Evolutionary conservation across 2,113 vertebrate genomes (phyloP).

Genomic region (Cyphomyrus plagiostoma): DNA sequence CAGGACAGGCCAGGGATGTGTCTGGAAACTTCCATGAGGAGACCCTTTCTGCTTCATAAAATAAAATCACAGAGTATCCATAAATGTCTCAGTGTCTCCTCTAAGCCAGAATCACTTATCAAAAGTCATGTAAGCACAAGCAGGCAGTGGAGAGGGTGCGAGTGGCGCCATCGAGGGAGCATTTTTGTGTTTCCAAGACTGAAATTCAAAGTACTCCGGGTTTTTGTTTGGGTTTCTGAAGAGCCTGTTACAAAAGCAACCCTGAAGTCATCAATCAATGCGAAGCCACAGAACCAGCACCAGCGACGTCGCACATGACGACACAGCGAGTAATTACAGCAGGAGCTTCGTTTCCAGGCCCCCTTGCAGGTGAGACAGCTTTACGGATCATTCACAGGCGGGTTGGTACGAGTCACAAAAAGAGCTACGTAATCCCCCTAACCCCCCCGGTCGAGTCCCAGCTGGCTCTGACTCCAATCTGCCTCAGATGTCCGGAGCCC

Average conservation of each 20-base stretch:
- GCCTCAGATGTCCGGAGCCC: background rate
- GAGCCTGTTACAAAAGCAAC: background rate
- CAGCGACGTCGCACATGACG: background rate
- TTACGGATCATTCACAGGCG: background rate
- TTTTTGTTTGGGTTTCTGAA: background rate
- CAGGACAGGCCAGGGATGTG: background rate
- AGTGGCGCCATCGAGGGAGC: background rate
- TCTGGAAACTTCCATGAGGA: background rate
- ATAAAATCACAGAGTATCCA: background rate
- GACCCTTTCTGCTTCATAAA: background rate
- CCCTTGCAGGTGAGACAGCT: background rate
- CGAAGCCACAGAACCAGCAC: background rate
- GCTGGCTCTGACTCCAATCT: background rate
- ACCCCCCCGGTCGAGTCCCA: background rate
- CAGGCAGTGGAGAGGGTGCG: background rate
- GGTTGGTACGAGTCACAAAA: background rate
- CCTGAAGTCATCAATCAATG: background rate
- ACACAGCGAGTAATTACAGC: background rate
- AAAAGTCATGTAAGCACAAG: background rate
- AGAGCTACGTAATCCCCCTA: background rate
- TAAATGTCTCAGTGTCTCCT: background rate
- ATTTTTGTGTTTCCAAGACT: background rate
- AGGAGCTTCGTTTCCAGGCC: background rate
- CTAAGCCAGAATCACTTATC: constrained; percentile 13
- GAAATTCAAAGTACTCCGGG: constrained; percentile 2